Percentiles rank a stretch among this genome's conserved stretches.
These are phyloP conservation scores for Sylvicola cinctus DNA, from an alignment of 2,888 invertebrate species.

Conservation along the genomic window DNA sequence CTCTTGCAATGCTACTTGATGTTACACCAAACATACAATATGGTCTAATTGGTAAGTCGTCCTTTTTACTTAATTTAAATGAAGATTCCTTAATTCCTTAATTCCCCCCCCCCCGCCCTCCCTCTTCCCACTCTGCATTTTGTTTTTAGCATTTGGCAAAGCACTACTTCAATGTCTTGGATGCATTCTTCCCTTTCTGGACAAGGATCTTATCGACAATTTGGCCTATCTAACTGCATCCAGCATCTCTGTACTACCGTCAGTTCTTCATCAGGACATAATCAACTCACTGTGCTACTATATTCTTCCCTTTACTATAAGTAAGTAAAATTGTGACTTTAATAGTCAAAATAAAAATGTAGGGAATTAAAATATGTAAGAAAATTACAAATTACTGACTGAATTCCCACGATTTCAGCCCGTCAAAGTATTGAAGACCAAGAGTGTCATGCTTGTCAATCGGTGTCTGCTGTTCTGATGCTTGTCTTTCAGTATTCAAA, in stretches of 20 bases:
- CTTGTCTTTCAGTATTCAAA: conserved; percentile 92
- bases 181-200: conserved; percentile 87
- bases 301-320: conserved; percentile 86
- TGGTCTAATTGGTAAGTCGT: conserved; percentile 54
- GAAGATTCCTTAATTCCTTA: too few species aligned
- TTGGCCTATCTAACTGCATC: conserved; percentile 88
- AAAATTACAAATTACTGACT: background rate
- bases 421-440: conserved; percentile 46
- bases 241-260: conserved; percentile 80
- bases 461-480: conserved; percentile 86
- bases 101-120: too few species aligned
- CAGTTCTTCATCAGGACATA: conserved; percentile 79
- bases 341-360: conserved; percentile 4
- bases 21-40: conserved; percentile 82
- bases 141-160: conserved; percentile 82
- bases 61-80: conserved; percentile 3
- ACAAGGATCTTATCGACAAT: conserved; percentile 88
- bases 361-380: conserved; percentile 3
- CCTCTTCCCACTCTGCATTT: too few species aligned
- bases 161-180: conserved; percentile 84
- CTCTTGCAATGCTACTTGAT: conserved; percentile 59
- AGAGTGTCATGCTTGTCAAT: conserved; percentile 63
- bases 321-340: too few species aligned
- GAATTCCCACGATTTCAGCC: conserved; percentile 25
- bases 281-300: conserved; percentile 89